Base-by-base conservation (phyloP, 2,888 invertebrate species). In the Cistogaster globosa region DNA sequence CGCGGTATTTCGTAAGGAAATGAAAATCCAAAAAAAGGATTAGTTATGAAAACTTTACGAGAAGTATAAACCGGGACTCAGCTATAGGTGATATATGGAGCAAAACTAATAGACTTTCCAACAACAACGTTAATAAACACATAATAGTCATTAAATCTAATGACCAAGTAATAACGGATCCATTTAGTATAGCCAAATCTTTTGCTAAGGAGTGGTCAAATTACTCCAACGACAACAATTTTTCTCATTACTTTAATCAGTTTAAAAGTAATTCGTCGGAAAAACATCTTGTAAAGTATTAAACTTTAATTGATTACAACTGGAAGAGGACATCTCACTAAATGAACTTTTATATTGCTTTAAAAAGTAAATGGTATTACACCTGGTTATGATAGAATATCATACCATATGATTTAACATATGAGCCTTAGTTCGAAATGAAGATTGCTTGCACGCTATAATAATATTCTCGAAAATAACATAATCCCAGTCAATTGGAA, bases 171-270 rank as follows among this genome's bases (percentile, higher is more conserved):
- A n/a, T n/a, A n/a, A n/a, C n/a, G n/a, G n/a, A n/a, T n/a, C n/a
- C n/a, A n/a, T n/a, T n/a, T 32, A 3, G 7, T 18, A 68, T 68
- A 60, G 58, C 58, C 7, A 48, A 45, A n/a, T 32, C 71, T 20
- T 58, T 71, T 18, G 58, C 71, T 12, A 58, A 71, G 12, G 38
- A 18, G 9, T 71, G 71, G 71, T 60, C 69, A 7, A 57, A 20
- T 8, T 69, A 69, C 51, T 69, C 42, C 5, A 22, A 22, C 12
- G 22, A 69, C n/a, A n/a, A 38, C 18, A 80, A 58, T n/a, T 36
- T 45, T n/a, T n/a, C n/a, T n/a, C n/a, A n/a, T n/a, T n/a, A n/a
- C n/a, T n/a, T n/a, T n/a, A n/a, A n/a, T n/a, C 36, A n/a, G 6
- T n/a, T 57, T 8, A 45, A 71, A 60, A 57, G n/a, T 42, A 3